Conservation (phyloP, 2,888 invertebrate genomes). For the Fissipunctia ypsillon region DNA sequence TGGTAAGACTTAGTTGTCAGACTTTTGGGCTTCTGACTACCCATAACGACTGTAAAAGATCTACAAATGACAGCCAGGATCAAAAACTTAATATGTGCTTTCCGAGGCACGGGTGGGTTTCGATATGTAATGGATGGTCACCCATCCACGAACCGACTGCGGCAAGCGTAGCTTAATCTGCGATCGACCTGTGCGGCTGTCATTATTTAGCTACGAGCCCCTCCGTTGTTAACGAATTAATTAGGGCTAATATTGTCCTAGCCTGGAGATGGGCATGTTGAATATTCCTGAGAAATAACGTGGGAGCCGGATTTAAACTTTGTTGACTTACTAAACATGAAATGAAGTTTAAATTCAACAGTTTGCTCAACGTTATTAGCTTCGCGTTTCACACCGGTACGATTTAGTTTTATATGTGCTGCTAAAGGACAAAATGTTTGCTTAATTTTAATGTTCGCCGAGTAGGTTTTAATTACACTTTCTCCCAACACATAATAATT, state of each 20-base stretch:
- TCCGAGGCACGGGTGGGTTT: too few relatives aligned
- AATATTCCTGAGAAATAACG: neutral
- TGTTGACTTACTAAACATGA: conserved; percentile 15
- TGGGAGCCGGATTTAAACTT: conserved; percentile 5
- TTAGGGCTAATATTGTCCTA: conserved; percentile 25
- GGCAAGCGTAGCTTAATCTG: too few relatives aligned
- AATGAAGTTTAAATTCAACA: conserved; percentile 4
- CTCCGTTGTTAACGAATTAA: conserved; percentile 29
- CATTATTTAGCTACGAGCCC: too few relatives aligned
- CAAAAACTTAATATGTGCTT: too few relatives aligned
- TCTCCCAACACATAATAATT: neutral
- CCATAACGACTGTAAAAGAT: too few relatives aligned
- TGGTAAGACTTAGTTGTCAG: too few relatives aligned
- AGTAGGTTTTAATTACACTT: neutral
- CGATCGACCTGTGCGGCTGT: too few relatives aligned
- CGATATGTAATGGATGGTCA: too few relatives aligned
- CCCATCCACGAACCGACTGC: too few relatives aligned
- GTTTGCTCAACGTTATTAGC: neutral
- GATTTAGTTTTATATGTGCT: neutral
- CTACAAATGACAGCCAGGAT: too few relatives aligned
- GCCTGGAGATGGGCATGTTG: neutral
- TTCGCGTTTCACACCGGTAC: neutral
- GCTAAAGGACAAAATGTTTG: neutral
- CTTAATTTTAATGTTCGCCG: neutral
- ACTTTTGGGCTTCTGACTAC: too few relatives aligned